Evolutionary conservation across 2,797 vertebrate genomes (phyloP).

Genomic region (Catamblyrhynchus diadema): DNA sequence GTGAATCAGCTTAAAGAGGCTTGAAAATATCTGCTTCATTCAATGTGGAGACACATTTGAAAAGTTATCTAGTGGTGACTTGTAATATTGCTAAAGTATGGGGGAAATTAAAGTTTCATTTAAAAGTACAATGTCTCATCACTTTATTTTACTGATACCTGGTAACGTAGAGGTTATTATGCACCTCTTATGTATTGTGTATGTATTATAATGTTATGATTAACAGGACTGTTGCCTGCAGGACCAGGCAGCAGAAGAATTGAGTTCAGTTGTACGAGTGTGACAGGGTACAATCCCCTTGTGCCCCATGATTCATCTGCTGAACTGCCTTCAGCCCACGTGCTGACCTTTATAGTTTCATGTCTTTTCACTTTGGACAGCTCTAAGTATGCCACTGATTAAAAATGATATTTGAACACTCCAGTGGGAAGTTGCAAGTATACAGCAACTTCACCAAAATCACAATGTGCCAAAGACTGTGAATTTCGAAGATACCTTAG

Average conservation of each 20-base stretch:
- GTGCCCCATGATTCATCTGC: not conserved
- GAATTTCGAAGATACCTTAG: not conserved
- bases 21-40: not conserved
- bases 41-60: not conserved
- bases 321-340: not conserved
- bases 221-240: not conserved
- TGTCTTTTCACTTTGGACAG: not conserved
- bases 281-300: not conserved
- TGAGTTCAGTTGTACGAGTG: not conserved
- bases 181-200: not conserved
- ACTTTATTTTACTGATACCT: not conserved
- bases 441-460: not conserved
- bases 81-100: not conserved
- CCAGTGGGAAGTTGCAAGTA: not conserved
- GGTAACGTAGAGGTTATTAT: not conserved
- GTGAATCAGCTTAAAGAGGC: not conserved
- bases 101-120: not conserved
- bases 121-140: not conserved
- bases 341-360: rapidly evolving
- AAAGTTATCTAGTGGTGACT: not conserved
- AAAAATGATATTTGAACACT: not conserved
- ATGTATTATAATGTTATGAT: not conserved
- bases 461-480: not conserved
- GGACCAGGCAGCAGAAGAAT: not conserved
- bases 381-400: not conserved